Conservation (phyloP, 2,888 invertebrate genomes). For the Esperia sulphurella region DNA sequence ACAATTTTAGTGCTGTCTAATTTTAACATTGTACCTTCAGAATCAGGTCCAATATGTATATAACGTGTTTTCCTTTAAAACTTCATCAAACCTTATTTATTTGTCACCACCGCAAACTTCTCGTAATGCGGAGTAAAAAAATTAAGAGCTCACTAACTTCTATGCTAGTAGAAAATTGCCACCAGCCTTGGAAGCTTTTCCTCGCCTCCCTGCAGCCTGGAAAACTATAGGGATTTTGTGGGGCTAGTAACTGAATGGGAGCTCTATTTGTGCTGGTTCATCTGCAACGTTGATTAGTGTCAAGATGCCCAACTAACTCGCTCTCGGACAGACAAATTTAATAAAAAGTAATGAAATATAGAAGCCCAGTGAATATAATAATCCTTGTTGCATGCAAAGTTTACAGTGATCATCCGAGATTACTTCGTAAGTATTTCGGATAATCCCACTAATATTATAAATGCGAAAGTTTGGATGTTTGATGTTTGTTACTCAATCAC, state of each 20-base stretch:
- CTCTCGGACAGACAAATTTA: constrained; percentile 58
- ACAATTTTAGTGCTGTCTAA: too few species aligned
- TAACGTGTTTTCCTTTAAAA: neutral
- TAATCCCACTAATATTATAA: too few species aligned
- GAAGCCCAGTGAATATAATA: neutral
- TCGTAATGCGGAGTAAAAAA: constrained; percentile 27
- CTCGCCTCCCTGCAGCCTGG: constrained; percentile 11
- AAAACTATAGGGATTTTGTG: constrained; percentile 14
- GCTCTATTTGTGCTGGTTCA: constrained; percentile 29
- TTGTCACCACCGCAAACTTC: constrained; percentile 2
- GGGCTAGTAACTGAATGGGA: constrained; percentile 17
- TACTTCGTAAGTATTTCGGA: too few species aligned
- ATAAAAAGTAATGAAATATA: constrained; percentile 49
- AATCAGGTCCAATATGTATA: too few species aligned
- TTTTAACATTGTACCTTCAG: too few species aligned
- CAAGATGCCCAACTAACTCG: constrained; percentile 58
- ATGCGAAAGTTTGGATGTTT: too few species aligned
- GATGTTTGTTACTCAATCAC: too few species aligned
- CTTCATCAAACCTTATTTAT: constrained; percentile 1
- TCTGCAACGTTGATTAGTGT: constrained; percentile 54
- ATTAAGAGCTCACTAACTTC: constrained; percentile 36
- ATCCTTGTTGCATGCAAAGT: neutral
- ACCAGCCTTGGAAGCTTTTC: constrained; percentile 29
- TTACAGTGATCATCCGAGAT: too few species aligned
- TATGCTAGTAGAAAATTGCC: constrained; percentile 40